Base-by-base conservation (phyloP, 2,888 invertebrate genomes). In the Merodon equestris region DNA sequence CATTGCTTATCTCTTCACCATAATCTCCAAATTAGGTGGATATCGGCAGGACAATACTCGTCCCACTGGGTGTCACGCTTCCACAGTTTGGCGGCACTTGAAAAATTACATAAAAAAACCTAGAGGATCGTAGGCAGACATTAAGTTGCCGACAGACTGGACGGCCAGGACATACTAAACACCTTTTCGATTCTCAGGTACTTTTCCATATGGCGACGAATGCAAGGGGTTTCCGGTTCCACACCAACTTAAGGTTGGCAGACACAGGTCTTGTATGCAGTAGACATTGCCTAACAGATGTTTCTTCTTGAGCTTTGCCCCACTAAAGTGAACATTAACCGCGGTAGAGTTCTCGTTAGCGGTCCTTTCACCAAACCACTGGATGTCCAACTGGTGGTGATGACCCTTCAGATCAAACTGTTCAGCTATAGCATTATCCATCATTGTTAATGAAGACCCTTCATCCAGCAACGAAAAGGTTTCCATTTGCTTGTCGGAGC, bases 91-190 rank as follows among this genome's bases (percentile, higher is more conserved):
- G n/a, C n/a, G n/a, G n/a, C n/a, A n/a, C n/a, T n/a, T n/a, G n/a
- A n/a, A n/a, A n/a, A n/a, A n/a, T n/a, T n/a, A n/a, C n/a, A n/a
- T n/a, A n/a, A n/a, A n/a, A n/a, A n/a, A n/a, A n/a, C n/a, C n/a
- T n/a, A n/a, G n/a, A n/a, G n/a, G n/a, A n/a, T n/a, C n/a, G n/a
- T n/a, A n/a, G n/a, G n/a, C n/a, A n/a, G n/a, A n/a, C n/a, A n/a
- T n/a, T n/a, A n/a, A n/a, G n/a, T n/a, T n/a, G n/a, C n/a, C n/a
- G n/a, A n/a, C n/a, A n/a, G n/a, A 7, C 18, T 34, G 2, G 14
- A 1, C 3, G 68, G 27, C 12, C 82, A 53, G 27, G 17, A 60
- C 18, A 83, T 50, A 1, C 83, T 83, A 12, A 84, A 51, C 1
- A 81, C 60, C 18, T 71, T 67, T 19, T 81, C 63, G 5, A 38